Percentiles rank a stretch among this genome's conserved stretches.
These are phyloP conservation scores for Temnothorax ravouxi DNA, from an alignment of 2,888 invertebrate genomes.

Conservation along the genomic window DNA sequence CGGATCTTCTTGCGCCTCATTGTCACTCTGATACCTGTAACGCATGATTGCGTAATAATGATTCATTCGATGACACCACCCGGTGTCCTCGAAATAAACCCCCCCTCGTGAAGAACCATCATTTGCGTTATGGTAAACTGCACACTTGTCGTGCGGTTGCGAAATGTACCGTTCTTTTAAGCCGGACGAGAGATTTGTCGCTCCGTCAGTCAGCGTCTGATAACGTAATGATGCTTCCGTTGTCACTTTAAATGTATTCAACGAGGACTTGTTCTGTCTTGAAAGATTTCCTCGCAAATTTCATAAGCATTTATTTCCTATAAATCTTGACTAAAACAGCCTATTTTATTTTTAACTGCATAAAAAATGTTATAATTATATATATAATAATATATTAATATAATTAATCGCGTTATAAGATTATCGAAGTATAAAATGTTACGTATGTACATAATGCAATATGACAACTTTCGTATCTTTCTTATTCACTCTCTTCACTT, in stretches of 20 bases:
- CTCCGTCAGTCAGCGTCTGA: constrained; percentile 10
- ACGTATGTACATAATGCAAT: background rate
- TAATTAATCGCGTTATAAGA: background rate
- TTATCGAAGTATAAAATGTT: background rate
- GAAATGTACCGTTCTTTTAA: constrained; percentile 31
- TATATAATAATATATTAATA: background rate
- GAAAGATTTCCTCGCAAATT: background rate
- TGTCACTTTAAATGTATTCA: background rate
- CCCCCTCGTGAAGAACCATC: constrained; percentile 30
- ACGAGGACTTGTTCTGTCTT: background rate
- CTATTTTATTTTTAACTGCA: background rate
- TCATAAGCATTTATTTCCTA: background rate
- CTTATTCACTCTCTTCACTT: background rate
- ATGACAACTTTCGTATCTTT: background rate
- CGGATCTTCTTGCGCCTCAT: constrained; percentile 22
- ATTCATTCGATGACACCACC: constrained; percentile 70
- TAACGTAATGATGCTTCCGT: constrained; percentile 29
- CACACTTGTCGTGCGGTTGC: constrained; percentile 16
- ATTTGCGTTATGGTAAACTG: constrained; percentile 44
- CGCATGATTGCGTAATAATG: constrained; percentile 66
- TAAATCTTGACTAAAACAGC: background rate
- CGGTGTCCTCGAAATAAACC: constrained; percentile 62
- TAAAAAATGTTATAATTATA: background rate
- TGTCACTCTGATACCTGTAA: constrained; percentile 10
- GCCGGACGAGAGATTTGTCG: constrained; percentile 41